Conservation (phyloP, 2,797 vertebrate genomes). For the Spheniscus humboldti region DNA sequence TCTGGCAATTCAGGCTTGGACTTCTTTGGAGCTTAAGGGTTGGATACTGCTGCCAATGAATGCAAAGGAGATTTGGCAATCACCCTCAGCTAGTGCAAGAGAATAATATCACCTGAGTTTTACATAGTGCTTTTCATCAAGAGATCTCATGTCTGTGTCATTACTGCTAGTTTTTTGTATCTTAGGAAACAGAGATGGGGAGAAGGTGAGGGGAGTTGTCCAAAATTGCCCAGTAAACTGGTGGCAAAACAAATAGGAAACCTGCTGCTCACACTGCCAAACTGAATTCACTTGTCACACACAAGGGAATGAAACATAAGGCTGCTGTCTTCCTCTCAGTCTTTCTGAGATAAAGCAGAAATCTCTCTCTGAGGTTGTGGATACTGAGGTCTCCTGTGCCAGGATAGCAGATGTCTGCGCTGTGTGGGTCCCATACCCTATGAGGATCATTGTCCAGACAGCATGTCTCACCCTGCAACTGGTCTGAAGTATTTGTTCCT, state of each 20-base stretch:
- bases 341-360: conserved; percentile 10
- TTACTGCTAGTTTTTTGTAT: not conserved
- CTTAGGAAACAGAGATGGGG: not conserved
- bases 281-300: not conserved
- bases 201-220: not conserved
- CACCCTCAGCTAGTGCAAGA: not conserved
- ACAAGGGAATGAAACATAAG: not conserved
- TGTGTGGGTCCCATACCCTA: not conserved
- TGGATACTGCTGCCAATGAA: not conserved
- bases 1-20: not conserved
- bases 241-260: not conserved
- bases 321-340: conserved; percentile 33
- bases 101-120: not conserved
- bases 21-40: not conserved
- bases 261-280: not conserved
- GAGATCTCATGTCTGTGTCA: not conserved
- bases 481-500: conserved; percentile 1
- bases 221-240: not conserved
- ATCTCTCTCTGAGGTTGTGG: not conserved
- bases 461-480: conserved; percentile 11
- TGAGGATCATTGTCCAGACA: conserved; percentile 44
- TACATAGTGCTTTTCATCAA: not conserved
- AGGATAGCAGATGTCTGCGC: conserved; percentile 35
- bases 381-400: conserved; percentile 8
- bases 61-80: not conserved